phyloP scores from a whole-genome alignment of 2,888 invertebrate species.

The Deilephila porcellus region DNA sequence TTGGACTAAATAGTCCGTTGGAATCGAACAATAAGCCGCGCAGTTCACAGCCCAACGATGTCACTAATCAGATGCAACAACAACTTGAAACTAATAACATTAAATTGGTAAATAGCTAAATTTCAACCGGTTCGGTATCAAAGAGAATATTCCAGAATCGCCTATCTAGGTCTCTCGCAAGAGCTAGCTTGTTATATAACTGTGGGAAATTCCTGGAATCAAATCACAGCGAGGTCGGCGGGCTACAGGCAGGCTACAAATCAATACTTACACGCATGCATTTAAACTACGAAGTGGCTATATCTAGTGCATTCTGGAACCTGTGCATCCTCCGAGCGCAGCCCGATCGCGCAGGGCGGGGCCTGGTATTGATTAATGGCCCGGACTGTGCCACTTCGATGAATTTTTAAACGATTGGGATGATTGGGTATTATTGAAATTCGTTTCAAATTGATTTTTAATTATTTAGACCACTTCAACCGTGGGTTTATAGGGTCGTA shows the following conservation, averaged over 20 bases:
- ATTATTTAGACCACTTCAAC: no score
- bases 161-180: no score
- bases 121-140: no score
- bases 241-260: not conserved
- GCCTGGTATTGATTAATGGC: not conserved
- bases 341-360: not conserved
- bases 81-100: no score
- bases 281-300: not conserved
- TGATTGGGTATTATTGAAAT: not conserved
- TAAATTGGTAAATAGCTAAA: no score
- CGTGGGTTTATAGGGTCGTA: no score
- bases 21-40: no score
- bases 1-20: no score
- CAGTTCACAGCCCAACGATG: no score
- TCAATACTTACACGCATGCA: constrained; percentile 19
- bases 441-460: not conserved
- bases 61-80: no score
- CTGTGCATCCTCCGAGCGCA: not conserved
- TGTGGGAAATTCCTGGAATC: not conserved
- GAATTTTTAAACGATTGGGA: not conserved
- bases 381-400: not conserved
- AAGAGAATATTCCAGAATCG: no score
- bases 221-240: not conserved
- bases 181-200: no score
- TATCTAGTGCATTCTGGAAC: not conserved